These are phyloP conservation scores for Chaunax sp. DNA, from an alignment of 2,797 vertebrate species.

Conservation along the genomic window DNA sequence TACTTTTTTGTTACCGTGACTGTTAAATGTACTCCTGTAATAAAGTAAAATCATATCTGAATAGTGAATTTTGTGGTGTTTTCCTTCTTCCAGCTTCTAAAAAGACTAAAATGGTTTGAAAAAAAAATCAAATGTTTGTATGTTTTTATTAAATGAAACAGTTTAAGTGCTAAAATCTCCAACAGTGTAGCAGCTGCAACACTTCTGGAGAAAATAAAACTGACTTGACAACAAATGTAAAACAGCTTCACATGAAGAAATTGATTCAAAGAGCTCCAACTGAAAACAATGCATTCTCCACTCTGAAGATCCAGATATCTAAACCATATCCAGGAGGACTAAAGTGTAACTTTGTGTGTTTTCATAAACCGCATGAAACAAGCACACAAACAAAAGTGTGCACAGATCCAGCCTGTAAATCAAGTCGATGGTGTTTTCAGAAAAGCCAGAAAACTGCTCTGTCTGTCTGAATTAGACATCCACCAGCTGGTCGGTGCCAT, in stretches of 20 bases:
- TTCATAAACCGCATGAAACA: constrained; percentile 11
- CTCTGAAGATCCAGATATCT: neutral
- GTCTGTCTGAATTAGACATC: too few species aligned
- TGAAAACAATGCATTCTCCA: neutral
- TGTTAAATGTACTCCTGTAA: constrained; percentile 91
- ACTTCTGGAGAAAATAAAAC: neutral
- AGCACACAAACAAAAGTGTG: constrained; percentile 5
- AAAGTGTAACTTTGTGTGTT: neutral
- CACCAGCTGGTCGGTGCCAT: too few species aligned
- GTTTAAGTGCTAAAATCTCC: neutral
- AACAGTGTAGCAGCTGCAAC: neutral
- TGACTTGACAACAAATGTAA: neutral
- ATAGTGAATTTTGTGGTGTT: constrained; percentile 16
- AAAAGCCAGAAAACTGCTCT: too few species aligned
- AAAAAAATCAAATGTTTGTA: too few species aligned
- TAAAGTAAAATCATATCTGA: constrained; percentile 81
- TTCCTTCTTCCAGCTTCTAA: neutral
- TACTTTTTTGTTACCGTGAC: constrained; percentile 88
- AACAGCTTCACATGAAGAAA: neutral
- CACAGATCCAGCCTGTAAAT: constrained; percentile 5
- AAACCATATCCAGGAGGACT: neutral
- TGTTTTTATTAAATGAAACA: neutral
- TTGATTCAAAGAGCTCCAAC: neutral
- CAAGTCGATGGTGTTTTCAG: constrained; percentile 32
- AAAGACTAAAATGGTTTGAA: neutral